Base-by-base conservation (phyloP, 2,888 invertebrate genomes). In the Balanococcus diminutus region DNA sequence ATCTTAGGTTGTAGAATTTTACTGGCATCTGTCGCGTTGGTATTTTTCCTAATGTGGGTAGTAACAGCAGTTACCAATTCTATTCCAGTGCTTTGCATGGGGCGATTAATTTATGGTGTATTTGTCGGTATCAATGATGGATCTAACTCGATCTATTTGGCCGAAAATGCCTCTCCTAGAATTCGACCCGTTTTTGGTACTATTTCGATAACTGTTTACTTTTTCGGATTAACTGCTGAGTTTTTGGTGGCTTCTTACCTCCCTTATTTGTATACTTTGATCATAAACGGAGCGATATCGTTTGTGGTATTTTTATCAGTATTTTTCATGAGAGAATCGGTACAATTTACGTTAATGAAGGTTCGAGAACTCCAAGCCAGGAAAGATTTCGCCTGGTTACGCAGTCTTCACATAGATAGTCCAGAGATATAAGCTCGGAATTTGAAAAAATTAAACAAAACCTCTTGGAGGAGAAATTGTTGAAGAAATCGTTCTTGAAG, bases 91-190 rank as follows among this genome's bases (percentile, higher is more conserved):
- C 85, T 88, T 8, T 88, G 87, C 81, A n/a, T 84, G 6, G 85
- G 87, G 11, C 84, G 88, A 9, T 87, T 87, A 25, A 79, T 87
- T 9, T 88, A 88, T 81, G 88, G 88, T 5, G 46, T 88, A 16
- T 86, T 88, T 1, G 87, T 88, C 87, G 88, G 88, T 2, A 86
- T 87, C 14, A 87, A 87, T 9, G 88, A 88, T 42, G 88, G 87
- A 3, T 87, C 87, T 6, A 87, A 87, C 1, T 87, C 88, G 11
- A 42, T 88, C 31, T 88, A 88, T 72, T 87, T 88, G 1, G 88
- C 87, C 11, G 88, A 88, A 86, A 87, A 88, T 11, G 84, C 87
- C 19, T 86, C 87, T 9, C 86, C 87, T 2, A 85, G 61, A 19
- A 85, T 87, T 16, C 87, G 88, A 1, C 88, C 88, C 14, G 87